These are phyloP conservation scores for Kryphioiulus occultus DNA, from an alignment of 2,888 invertebrate genomes.

Conservation along the genomic window DNA sequence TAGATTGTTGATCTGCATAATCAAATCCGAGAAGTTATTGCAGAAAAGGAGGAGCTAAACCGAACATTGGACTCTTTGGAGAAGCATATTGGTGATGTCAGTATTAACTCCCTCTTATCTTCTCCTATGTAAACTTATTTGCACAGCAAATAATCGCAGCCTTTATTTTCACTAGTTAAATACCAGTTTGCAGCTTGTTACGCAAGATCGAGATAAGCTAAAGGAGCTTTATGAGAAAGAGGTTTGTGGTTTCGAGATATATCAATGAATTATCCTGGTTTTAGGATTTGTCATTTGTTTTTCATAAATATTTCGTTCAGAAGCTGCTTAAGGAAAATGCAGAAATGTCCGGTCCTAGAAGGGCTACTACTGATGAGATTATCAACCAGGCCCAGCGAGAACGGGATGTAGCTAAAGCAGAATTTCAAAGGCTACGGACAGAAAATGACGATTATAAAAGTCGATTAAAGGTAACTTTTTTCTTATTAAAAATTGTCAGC, in stretches of 20 bases:
- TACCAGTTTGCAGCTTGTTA: background rate
- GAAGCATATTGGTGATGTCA: conserved; percentile 46
- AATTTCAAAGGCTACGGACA: background rate
- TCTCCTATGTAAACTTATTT: background rate
- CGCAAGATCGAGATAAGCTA: conserved; percentile 9
- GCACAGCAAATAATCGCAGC: too few species aligned
- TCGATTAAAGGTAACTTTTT: conserved; percentile 40
- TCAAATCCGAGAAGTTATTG: conserved; percentile 32
- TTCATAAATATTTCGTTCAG: background rate
- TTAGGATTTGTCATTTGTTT: background rate
- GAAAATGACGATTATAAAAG: conserved; percentile 41
- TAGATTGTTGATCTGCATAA: conserved; percentile 8
- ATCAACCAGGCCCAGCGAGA: background rate
- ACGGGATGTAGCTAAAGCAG: conserved; percentile 43
- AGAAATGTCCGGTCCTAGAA: background rate
- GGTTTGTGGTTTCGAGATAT: background rate
- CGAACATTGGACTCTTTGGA: conserved; percentile 41
- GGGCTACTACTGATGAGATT: background rate
- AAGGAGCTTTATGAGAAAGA: conserved; percentile 1
- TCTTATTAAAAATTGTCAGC: too few species aligned
- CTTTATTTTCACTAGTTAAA: conserved; percentile 2
- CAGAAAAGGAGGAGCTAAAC: conserved; percentile 47
- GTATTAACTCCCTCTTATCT: background rate
- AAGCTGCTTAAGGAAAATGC: background rate
- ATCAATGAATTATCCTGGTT: background rate